Evolutionary conservation across 2,113 vertebrate species (phyloP).

Genomic region (Crotalus tigris): DNA sequence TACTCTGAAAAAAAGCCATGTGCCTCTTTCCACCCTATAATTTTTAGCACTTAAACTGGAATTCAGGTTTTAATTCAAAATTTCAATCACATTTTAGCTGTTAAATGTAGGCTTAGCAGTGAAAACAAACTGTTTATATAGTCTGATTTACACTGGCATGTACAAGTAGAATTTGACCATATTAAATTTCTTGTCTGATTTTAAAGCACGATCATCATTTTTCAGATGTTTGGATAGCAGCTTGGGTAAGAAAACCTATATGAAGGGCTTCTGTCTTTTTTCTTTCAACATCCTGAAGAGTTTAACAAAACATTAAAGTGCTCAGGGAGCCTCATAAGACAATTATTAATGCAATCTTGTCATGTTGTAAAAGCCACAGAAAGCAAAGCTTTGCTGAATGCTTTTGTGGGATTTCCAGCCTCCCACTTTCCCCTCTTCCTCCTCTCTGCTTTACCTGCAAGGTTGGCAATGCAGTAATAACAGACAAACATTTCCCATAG

Average conservation of each 20-base stretch:
- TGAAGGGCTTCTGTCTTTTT: slow-evolving; percentile 23
- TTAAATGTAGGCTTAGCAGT: slow-evolving; percentile 54
- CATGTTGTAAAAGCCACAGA: slow-evolving; percentile 51
- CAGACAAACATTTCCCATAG: slow-evolving; percentile 76
- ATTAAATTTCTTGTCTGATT: slow-evolving; percentile 45
- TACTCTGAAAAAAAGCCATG: slow-evolving; percentile 42
- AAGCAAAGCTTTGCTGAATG: slow-evolving; percentile 62
- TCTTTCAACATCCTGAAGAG: slow-evolving; percentile 44
- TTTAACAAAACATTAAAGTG: slow-evolving; percentile 53
- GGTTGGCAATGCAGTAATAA: slow-evolving; percentile 63
- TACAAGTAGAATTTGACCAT: slow-evolving; percentile 41
- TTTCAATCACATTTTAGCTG: slow-evolving; percentile 54
- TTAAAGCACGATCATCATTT: slow-evolving; percentile 46
- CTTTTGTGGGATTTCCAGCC: slow-evolving; percentile 37
- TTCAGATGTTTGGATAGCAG: slow-evolving; percentile 21
- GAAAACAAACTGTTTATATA: slow-evolving; percentile 39
- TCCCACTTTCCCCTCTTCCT: not conserved
- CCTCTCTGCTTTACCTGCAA: slow-evolving; percentile 57
- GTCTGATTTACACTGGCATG: slow-evolving; percentile 34
- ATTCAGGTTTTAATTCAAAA: slow-evolving; percentile 62
- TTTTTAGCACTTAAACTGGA: slow-evolving; percentile 61
- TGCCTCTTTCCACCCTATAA: slow-evolving; percentile 47
- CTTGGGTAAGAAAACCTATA: slow-evolving; percentile 31
- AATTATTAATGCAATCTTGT: slow-evolving; percentile 67
- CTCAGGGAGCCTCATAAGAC: slow-evolving; percentile 51